These are phyloP conservation scores for Caenorhabditis elegans DNA, from an alignment of 1,140 invertebrate genomes.

Conservation along the genomic window WBcel235 BX284604.4:92501-93000, in stretches of 20 bases:
- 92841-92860: conserved; percentile 57
- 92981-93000: no score
- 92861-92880: conserved; percentile 56
- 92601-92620: background rate
- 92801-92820: conserved; percentile 60
- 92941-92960: background rate
- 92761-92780: no score
- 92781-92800: conserved; percentile 23
- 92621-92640: background rate
- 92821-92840: conserved; percentile 59
- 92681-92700: no score
- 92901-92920: conserved; percentile 60
- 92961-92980: background rate
- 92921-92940: background rate
- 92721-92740: no score
- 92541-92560: no score
- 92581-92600: no score
- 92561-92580: no score
- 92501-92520: no score
- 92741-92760: background rate
- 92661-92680: conserved; percentile 13
- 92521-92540: no score
- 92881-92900: conserved; percentile 66
- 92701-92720: background rate
- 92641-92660: background rate